These are phyloP conservation scores for Python bivittatus DNA, from an alignment of 2,113 vertebrate genomes.

Conservation along the genomic window DNA sequence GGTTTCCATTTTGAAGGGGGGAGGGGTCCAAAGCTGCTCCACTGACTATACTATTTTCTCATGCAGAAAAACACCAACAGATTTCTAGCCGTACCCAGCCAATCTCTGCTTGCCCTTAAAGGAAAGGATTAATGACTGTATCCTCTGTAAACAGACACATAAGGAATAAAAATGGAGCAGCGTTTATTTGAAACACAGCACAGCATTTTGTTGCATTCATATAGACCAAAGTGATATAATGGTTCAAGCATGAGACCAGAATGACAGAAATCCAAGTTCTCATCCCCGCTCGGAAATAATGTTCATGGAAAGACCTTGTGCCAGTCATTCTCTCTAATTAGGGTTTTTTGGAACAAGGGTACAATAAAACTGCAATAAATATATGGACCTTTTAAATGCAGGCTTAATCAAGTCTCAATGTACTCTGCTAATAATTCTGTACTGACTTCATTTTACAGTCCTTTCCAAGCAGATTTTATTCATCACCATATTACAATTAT, in stretches of 20 bases:
- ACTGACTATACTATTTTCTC: conserved; percentile 10
- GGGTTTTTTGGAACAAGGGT: neutral
- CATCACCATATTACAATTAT: neutral
- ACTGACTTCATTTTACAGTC: neutral
- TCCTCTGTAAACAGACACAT: neutral
- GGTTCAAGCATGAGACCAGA: neutral
- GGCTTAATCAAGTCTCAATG: neutral
- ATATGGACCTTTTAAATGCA: neutral
- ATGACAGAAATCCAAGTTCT: neutral
- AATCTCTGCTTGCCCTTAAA: neutral
- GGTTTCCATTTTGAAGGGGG: neutral
- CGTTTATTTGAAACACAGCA: neutral
- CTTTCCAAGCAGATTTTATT: neutral
- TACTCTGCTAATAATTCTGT: neutral
- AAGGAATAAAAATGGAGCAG: neutral
- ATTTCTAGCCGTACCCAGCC: neutral
- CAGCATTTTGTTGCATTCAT: neutral
- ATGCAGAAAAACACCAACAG: neutral
- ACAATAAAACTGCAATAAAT: neutral
- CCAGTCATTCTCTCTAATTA: neutral
- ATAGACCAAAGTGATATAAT: neutral
- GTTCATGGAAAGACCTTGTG: neutral
- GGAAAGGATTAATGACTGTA: conserved; percentile 12
- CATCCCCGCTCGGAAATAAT: neutral
- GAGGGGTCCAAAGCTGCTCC: conserved; percentile 5